Evolutionary conservation across 1,140 invertebrate species (phyloP).

Genomic region (Lasioglossum albipes): DNA sequence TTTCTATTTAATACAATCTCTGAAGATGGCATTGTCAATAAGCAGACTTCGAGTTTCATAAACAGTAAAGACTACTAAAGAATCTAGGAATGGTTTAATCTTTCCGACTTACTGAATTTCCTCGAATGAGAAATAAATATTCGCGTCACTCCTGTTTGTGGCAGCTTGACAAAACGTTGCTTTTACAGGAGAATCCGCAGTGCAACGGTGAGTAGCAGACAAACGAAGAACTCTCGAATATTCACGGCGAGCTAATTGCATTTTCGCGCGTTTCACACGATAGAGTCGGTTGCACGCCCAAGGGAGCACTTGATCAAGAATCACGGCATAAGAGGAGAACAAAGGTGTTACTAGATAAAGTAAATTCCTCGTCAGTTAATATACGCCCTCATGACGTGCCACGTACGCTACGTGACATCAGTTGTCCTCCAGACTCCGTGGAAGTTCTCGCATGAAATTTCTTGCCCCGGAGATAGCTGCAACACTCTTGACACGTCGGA

Average conservation of each 20-base stretch:
- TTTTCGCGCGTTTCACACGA: not conserved
- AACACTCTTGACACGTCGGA: slow-evolving; percentile 24
- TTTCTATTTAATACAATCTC: too few relatives aligned
- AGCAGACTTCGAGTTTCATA: too few relatives aligned
- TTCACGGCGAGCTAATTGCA: not conserved
- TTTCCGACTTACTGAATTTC: too few relatives aligned
- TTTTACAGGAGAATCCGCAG: too few relatives aligned
- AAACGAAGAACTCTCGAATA: not conserved
- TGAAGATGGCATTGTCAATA: too few relatives aligned
- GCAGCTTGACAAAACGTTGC: too few relatives aligned
- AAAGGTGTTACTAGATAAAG: slow-evolving; percentile 28
- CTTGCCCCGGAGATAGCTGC: slow-evolving; percentile 22
- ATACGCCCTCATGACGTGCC: slow-evolving; percentile 15
- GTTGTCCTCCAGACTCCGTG: slow-evolving; percentile 14
- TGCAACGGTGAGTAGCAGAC: too few relatives aligned
- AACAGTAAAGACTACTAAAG: too few relatives aligned
- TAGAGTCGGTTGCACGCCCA: not conserved
- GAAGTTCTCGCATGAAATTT: slow-evolving; percentile 51
- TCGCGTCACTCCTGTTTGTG: too few relatives aligned
- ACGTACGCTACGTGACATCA: slow-evolving; percentile 39
- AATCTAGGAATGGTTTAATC: too few relatives aligned
- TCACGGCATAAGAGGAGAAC: not conserved
- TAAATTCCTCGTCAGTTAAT: slow-evolving; percentile 46
- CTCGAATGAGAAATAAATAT: too few relatives aligned
- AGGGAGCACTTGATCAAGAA: not conserved